Base-by-base conservation (phyloP, 1,140 invertebrate species). In the Phocides pigmalion region DNA sequence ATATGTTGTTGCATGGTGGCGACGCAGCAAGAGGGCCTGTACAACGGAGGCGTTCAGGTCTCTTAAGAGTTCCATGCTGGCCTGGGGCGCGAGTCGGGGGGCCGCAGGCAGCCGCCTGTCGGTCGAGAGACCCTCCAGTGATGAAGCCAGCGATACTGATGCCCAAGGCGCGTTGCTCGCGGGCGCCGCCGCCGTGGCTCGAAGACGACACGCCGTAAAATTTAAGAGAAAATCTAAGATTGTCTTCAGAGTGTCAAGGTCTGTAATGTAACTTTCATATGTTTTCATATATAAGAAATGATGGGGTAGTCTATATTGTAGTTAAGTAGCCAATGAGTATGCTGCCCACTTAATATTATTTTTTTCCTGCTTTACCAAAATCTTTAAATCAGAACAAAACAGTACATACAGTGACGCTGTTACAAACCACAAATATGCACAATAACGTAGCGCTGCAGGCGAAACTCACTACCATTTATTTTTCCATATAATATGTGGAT, bases 21-120 rank as follows among this genome's bases (percentile, higher is more conserved):
- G 42, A 68, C 54, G 78, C 41, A 72, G 58, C 59, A 70, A 76
- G 79, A 76, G 82, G 79, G 84, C 79, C 81, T 79, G 74, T 87
- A 90, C 82, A 82, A 90, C 88, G 88, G 87, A 89, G 88, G 83
- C 88, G 73, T 79, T 90, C 78, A 89, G 86, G 80, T 89, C 81
- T 71, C 74, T 90, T 71, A 84, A 79, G 72, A 88, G 77, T 70
- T 87, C 86, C 68, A 90, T 90, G 88, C 80, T 90, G 77, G 78
- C 84, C 59, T 90, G 88, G 87, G 70, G 84, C 56, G 46, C 77
- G 58, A 73, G 73, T 53, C 71, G 70, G 53, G 74, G 70, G 44
- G 62, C 70, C 53, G 77, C 79, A 74, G 69, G 79, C 54, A 61
- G 72, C 35, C 68, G 58, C 47, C 37, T 59, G 44, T 64, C 64